These are phyloP conservation scores for Bradypus variegatus DNA, from an alignment of 2,797 vertebrate species.

Conservation along the genomic window DNA sequence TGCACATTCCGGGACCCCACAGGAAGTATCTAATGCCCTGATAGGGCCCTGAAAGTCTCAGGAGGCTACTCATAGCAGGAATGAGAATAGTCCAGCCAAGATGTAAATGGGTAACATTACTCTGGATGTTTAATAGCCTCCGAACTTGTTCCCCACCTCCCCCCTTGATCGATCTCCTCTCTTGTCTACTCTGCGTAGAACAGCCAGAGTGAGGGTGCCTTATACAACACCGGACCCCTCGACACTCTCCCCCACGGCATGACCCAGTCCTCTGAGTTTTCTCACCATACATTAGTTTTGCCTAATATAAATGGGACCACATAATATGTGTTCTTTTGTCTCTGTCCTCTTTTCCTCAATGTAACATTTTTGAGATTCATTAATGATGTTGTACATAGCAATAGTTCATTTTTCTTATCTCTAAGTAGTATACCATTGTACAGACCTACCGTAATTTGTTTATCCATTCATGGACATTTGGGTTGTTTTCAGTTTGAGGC, in stretches of 20 bases:
- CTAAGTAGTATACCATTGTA: not conserved
- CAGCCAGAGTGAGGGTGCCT: not conserved
- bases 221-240: too few species aligned
- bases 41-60: not conserved
- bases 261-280: not conserved
- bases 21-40: not conserved
- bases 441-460: not conserved
- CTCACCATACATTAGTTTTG: not conserved
- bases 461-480: not conserved
- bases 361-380: not conserved
- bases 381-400: not conserved
- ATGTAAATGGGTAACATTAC: not conserved
- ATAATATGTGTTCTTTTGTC: not conserved
- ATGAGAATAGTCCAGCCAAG: not conserved
- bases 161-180: not conserved
- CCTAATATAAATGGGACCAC: not conserved
- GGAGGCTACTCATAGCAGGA: not conserved
- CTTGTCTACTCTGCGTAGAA: not conserved
- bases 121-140: not conserved
- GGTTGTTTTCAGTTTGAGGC: not conserved
- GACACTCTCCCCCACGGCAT: rapidly evolving
- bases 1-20: not conserved
- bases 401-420: not conserved
- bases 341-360: not conserved
- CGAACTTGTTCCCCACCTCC: too few species aligned